Percentiles rank a stretch among this genome's conserved stretches.
Evolutionary conservation across 2,888 invertebrate species (phyloP).

Genomic region (Conchocele bisecta): DNA sequence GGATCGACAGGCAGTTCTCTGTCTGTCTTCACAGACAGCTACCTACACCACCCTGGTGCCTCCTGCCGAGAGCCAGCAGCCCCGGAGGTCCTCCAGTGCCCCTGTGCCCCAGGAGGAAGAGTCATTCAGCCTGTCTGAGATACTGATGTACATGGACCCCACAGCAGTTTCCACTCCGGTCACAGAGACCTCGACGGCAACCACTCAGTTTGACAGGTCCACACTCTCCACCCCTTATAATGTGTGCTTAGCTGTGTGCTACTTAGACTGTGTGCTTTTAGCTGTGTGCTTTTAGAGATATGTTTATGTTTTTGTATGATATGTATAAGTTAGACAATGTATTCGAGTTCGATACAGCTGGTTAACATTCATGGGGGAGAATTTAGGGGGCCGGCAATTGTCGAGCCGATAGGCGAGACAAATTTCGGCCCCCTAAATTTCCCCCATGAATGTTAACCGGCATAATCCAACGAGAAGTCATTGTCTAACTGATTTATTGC

Average conservation of each 20-base stretch:
- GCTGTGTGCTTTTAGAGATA: background rate
- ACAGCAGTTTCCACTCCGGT: constrained; percentile 36
- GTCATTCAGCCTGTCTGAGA: no score
- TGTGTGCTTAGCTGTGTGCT: constrained; percentile 12
- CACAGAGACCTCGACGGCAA: constrained; percentile 19
- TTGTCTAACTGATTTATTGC: background rate
- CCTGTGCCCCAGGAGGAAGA: constrained; percentile 32
- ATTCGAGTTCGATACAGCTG: background rate
- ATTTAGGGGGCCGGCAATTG: constrained; percentile 7
- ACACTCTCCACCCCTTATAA: constrained; percentile 10
- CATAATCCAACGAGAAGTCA: background rate
- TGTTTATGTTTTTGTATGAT: background rate
- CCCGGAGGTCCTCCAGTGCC: constrained; percentile 19
- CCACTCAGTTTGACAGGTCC: constrained; percentile 21
- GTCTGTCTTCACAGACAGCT: constrained; percentile 13
- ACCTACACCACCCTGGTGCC: constrained; percentile 16
- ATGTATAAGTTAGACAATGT: background rate
- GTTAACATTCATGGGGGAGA: constrained; percentile 2
- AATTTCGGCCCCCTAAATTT: background rate
- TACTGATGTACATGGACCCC: constrained; percentile 29
- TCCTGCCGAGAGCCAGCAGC: constrained; percentile 17
- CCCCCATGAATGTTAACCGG: no score
- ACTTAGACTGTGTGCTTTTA: background rate
- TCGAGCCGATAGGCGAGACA: constrained; percentile 2
- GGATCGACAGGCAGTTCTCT: constrained; percentile 32